These are phyloP conservation scores for Dolichallabes microphthalmus DNA, from an alignment of 2,113 vertebrate genomes.

Conservation along the genomic window DNA sequence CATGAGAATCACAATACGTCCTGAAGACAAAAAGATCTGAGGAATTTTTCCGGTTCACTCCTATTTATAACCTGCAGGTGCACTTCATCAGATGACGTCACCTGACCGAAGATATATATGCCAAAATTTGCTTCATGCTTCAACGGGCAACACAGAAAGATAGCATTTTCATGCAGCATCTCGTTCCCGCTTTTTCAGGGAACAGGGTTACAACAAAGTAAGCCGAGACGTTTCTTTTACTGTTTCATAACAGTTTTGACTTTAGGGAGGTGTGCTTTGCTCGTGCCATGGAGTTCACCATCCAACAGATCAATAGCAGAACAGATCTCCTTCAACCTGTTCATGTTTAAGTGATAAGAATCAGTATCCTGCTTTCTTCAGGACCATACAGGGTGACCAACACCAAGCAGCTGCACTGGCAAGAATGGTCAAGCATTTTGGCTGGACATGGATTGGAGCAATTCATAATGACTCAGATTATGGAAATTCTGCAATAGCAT, in stretches of 20 bases:
- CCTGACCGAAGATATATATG: too few species aligned
- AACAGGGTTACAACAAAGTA: too few species aligned
- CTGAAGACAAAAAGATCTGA: too few species aligned
- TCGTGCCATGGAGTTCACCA: constrained; percentile 66
- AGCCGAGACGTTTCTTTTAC: constrained; percentile 12
- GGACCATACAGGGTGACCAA: constrained; percentile 72
- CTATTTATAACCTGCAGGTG: too few species aligned
- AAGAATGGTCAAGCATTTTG: constrained; percentile 66
- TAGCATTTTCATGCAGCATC: too few species aligned
- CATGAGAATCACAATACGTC: too few species aligned
- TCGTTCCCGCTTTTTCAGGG: too few species aligned
- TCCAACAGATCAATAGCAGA: constrained; percentile 71
- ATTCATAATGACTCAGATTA: constrained; percentile 70
- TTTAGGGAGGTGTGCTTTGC: constrained; percentile 63
- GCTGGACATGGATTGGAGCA: constrained; percentile 74
- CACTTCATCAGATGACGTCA: too few species aligned
- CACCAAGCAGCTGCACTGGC: constrained; percentile 69
- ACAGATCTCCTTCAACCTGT: constrained; percentile 66
- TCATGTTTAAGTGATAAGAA: constrained; percentile 68
- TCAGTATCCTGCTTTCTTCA: constrained; percentile 67
- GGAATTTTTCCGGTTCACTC: too few species aligned
- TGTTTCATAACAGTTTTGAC: constrained; percentile 57
- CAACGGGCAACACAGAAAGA: too few species aligned
- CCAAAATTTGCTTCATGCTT: too few species aligned
- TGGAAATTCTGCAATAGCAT: constrained; percentile 67